phyloP scores from a whole-genome alignment of 2,113 vertebrate genomes.

The Chauna torquata region DNA sequence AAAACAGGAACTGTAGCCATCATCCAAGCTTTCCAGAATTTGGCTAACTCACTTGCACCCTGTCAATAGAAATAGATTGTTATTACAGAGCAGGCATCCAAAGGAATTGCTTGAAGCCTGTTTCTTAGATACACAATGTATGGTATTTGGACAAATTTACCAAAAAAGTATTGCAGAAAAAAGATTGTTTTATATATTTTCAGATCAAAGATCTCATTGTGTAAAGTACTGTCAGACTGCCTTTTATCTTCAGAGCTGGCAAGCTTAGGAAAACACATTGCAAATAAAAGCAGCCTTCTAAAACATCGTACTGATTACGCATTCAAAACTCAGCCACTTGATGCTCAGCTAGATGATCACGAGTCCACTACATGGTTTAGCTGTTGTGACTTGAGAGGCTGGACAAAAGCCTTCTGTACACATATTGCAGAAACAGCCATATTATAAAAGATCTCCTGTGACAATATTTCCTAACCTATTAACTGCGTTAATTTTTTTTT shows the following conservation, averaged over 20 bases:
- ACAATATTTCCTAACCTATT: background rate
- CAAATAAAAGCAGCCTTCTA: slow-evolving; percentile 48
- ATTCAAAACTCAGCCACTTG: slow-evolving; percentile 18
- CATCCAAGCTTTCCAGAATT: slow-evolving; percentile 6
- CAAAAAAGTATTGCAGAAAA: background rate
- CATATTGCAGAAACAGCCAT: background rate
- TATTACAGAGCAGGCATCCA: slow-evolving; percentile 27
- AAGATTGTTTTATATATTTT: background rate
- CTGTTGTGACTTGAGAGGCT: background rate
- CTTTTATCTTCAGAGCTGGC: slow-evolving; percentile 39
- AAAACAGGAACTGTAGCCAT: slow-evolving; percentile 28
- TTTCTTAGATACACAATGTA: slow-evolving; percentile 36
- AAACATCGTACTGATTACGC: slow-evolving; percentile 22
- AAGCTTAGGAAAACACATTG: slow-evolving; percentile 14
- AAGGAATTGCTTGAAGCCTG: slow-evolving; percentile 37
- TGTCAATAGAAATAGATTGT: slow-evolving; percentile 30
- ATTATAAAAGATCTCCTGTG: background rate
- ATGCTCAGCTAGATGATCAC: background rate
- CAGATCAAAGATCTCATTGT: slow-evolving; percentile 32
- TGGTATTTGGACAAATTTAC: slow-evolving; percentile 40
- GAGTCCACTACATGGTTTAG: background rate
- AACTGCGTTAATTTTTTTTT: background rate
- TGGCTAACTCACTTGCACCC: background rate
- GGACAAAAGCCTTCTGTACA: background rate
- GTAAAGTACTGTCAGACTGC: slow-evolving; percentile 18